Percentiles rank a stretch among this genome's conserved stretches.
Conservation (phyloP, 2,113 vertebrate genomes). For the Clarias magur region DNA sequence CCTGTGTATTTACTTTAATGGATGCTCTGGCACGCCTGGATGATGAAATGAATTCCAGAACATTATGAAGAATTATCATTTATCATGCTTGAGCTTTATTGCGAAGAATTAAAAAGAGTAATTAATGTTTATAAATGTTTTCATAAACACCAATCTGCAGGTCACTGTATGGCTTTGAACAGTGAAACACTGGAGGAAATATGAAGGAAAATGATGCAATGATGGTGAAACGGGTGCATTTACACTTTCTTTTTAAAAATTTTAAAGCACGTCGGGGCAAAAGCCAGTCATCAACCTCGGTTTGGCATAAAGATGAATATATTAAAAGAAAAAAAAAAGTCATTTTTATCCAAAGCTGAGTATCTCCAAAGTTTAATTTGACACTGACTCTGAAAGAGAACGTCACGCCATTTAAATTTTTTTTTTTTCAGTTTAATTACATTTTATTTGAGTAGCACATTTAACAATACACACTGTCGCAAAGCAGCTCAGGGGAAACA, state of each 20-base stretch:
- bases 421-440: not conserved
- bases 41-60: not conserved
- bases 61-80: not conserved
- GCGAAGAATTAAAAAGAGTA: not conserved
- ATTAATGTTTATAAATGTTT: not conserved
- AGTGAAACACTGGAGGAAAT: slow-evolving; percentile 48
- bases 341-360: slow-evolving; percentile 59
- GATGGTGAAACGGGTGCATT: slow-evolving; percentile 52
- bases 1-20: not conserved
- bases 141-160: not conserved
- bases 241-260: slow-evolving; percentile 54
- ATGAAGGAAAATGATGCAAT: slow-evolving; percentile 60
- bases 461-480: not conserved
- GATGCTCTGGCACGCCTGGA: not conserved
- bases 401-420: slow-evolving; percentile 5
- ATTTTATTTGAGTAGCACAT: not conserved
- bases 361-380: slow-evolving; percentile 22
- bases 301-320: slow-evolving; percentile 67
- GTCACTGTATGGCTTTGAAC: not conserved
- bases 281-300: slow-evolving; percentile 54
- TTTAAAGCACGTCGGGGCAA: slow-evolving; percentile 34
- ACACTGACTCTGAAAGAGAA: slow-evolving; percentile 53
- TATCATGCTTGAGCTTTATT: not conserved
- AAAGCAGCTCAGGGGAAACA: not conserved
- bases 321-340: slow-evolving; percentile 60